Conservation (phyloP, 2,113 vertebrate genomes). For the Seriola aureovittata region DNA sequence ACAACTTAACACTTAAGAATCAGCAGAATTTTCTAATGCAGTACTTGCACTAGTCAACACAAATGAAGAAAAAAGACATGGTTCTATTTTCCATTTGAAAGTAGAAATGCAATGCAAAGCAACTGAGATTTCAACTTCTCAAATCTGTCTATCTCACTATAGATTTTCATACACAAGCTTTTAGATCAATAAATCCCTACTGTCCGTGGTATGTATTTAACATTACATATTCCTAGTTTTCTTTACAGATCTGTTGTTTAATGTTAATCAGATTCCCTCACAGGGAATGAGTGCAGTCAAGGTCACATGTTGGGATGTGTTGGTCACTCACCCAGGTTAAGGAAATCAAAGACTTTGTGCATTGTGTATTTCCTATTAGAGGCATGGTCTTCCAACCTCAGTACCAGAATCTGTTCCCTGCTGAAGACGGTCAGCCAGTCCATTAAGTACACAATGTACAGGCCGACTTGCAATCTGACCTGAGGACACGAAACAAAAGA, state of each 20-base stretch:
- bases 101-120: no score
- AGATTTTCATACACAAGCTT: not conserved
- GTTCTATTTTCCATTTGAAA: not conserved
- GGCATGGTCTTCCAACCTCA: constrained; percentile 95
- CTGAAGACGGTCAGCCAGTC: constrained; percentile 94
- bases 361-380: constrained; percentile 92
- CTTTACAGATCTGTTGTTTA: not conserved
- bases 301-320: not conserved
- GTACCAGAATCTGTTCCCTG: constrained; percentile 92
- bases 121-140: no score
- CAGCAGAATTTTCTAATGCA: not conserved
- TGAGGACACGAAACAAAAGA: constrained; percentile 63
- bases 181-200: not conserved
- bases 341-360: constrained; percentile 93
- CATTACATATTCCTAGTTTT: not conserved
- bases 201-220: not conserved
- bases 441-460: constrained; percentile 94
- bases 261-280: constrained; percentile 20
- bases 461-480: constrained; percentile 95
- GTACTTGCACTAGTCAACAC: not conserved
- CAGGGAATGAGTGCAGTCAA: not conserved
- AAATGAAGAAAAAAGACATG: not conserved
- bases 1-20: not conserved
- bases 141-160: not conserved
- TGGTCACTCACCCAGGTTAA: constrained; percentile 88